Percentiles rank a stretch among this genome's conserved stretches.
These are phyloP conservation scores for Apoderus coryli DNA, from an alignment of 2,888 invertebrate species.

Conservation along the genomic window DNA sequence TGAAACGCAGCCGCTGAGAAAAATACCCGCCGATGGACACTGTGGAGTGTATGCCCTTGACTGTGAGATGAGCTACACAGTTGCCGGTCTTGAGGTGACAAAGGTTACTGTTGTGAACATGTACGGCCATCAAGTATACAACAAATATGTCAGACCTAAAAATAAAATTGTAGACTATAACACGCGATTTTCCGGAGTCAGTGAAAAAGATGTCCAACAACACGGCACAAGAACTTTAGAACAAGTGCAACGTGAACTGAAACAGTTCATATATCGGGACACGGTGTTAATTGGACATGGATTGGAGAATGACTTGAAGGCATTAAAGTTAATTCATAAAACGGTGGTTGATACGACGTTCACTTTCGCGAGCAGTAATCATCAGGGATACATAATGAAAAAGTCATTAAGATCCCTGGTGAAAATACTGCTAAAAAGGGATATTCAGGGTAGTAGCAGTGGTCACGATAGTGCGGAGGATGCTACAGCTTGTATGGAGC, in stretches of 20 bases:
- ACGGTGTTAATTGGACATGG: slow-evolving; percentile 92
- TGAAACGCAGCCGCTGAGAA: slow-evolving; percentile 26
- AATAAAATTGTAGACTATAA: slow-evolving; percentile 81
- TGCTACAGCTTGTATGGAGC: slow-evolving; percentile 74
- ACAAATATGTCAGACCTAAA: slow-evolving; percentile 70
- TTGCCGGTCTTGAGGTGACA: slow-evolving; percentile 69
- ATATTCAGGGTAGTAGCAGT: slow-evolving; percentile 60
- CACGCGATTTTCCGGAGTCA: slow-evolving; percentile 89
- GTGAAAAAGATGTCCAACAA: slow-evolving; percentile 41
- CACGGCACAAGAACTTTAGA: slow-evolving; percentile 44
- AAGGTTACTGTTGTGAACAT: slow-evolving; percentile 70
- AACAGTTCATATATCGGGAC: slow-evolving; percentile 61
- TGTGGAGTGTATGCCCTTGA: slow-evolving; percentile 67
- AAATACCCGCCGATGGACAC: slow-evolving; percentile 40
- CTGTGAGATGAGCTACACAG: slow-evolving; percentile 95
- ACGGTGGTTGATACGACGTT: slow-evolving; percentile 82
- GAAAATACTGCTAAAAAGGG: slow-evolving; percentile 53
- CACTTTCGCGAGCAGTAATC: slow-evolving; percentile 70
- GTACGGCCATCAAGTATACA: slow-evolving; percentile 63
- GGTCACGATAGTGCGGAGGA: slow-evolving; percentile 92
- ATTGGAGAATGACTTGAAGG: slow-evolving; percentile 86
- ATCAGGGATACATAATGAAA: slow-evolving; percentile 68
- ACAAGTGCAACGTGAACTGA: slow-evolving; percentile 74
- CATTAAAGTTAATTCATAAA: slow-evolving; percentile 67
- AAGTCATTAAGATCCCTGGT: slow-evolving; percentile 69